A percentile compares a stretch with the other conserved stretches of the same genome.
Evolutionary conservation across 2,888 invertebrate genomes (phyloP).

Genomic region (Molorchus minor): DNA sequence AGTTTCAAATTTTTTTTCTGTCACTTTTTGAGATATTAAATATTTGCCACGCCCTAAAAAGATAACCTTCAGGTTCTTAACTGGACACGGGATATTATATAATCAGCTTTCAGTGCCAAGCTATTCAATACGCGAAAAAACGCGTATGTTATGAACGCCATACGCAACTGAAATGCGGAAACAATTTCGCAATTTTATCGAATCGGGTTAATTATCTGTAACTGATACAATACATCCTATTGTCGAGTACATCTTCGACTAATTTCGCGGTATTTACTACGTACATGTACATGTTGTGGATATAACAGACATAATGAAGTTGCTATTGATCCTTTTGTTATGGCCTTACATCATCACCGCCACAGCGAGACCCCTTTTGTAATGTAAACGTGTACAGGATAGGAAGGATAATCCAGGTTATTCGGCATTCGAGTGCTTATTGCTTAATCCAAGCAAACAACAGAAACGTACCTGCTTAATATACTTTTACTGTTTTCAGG

Average conservation of each 20-base stretch:
- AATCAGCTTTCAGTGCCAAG: slow-evolving; percentile 1
- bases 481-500: too few relatives aligned
- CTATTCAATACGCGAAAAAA: too few relatives aligned
- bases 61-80: too few relatives aligned
- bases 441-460: too few relatives aligned
- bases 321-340: slow-evolving; percentile 4
- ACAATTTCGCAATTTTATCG: slow-evolving; percentile 1
- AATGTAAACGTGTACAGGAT: background rate
- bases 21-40: too few relatives aligned
- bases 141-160: too few relatives aligned
- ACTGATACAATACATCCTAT: slow-evolving; percentile 5
- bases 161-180: background rate
- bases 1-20: too few relatives aligned
- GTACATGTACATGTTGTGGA: slow-evolving; percentile 1
- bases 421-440: too few relatives aligned
- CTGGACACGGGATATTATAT: too few relatives aligned
- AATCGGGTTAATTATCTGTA: slow-evolving; percentile 11
- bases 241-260: background rate
- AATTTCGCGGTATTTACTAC: slow-evolving; percentile 6
- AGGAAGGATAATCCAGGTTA: too few relatives aligned
- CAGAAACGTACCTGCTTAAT: too few relatives aligned
- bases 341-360: background rate
- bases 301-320: background rate
- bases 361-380: background rate
- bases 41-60: too few relatives aligned